phyloP scores from a whole-genome alignment of 2,888 invertebrate species.

The Apomyelois bistriatella region DNA sequence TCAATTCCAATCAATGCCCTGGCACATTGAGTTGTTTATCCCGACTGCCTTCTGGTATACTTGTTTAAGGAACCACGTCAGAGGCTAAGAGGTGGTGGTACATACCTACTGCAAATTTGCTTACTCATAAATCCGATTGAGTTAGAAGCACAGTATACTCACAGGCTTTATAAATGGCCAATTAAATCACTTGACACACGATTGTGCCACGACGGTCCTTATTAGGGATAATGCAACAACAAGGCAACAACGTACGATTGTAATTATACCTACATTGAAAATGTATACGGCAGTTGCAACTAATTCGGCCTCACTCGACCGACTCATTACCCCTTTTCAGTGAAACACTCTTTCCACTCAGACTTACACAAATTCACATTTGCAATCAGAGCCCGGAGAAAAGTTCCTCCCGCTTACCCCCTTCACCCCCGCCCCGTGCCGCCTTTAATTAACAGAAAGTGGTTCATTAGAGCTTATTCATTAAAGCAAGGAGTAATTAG shows the following conservation, averaged over 20 bases:
- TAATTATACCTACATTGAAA: slow-evolving; percentile 31
- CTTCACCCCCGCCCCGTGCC: slow-evolving; percentile 61
- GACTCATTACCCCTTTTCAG: slow-evolving; percentile 78
- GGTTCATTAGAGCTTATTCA: slow-evolving; percentile 95
- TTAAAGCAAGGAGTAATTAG: slow-evolving; percentile 94
- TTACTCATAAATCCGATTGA: no score
- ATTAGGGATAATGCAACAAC: slow-evolving; percentile 9
- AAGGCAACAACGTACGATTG: slow-evolving; percentile 15
- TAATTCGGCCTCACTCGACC: slow-evolving; percentile 68
- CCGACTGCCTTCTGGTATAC: no score
- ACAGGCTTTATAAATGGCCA: not conserved
- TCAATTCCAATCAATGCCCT: no score
- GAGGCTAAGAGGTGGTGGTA: no score
- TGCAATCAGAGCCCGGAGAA: slow-evolving; percentile 79
- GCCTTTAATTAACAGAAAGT: slow-evolving; percentile 95
- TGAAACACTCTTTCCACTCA: slow-evolving; percentile 74
- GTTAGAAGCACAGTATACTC: slow-evolving; percentile 17
- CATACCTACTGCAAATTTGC: no score
- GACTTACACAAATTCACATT: slow-evolving; percentile 80
- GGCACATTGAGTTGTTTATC: no score
- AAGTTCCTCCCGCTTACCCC: slow-evolving; percentile 55
- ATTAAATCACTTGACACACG: not conserved
- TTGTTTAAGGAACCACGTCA: no score
- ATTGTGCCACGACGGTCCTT: not conserved
- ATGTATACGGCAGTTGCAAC: slow-evolving; percentile 56